Conservation (phyloP, 2,797 vertebrate genomes). For the Sorex maritimensis region DNA sequence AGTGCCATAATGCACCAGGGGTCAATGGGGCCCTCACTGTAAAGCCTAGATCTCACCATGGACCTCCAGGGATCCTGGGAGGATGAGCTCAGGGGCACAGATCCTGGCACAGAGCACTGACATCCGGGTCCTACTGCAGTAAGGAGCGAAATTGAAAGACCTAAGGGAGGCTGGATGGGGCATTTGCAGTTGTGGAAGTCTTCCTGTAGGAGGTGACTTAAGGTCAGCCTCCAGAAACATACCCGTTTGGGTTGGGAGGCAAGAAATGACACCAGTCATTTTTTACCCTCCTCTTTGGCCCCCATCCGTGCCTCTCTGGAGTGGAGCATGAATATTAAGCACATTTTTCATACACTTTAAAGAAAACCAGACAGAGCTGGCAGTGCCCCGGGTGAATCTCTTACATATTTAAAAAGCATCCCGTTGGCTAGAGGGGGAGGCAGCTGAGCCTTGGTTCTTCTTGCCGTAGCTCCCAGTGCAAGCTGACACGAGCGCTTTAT, state of each 20-base stretch:
- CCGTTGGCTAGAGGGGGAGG: conserved; percentile 81
- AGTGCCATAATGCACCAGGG: not conserved
- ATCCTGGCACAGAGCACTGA: not conserved
- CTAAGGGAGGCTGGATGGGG: not conserved
- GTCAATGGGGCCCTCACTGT: not conserved
- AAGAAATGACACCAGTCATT: conserved; percentile 33
- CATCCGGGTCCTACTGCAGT: not conserved
- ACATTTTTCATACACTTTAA: conserved; percentile 78
- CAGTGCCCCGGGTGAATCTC: conserved; percentile 68
- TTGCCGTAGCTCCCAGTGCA: conserved; percentile 73
- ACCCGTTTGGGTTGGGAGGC: conserved; percentile 39
- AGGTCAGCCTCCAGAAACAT: conserved; percentile 36
- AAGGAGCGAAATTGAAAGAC: not conserved
- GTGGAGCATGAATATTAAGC: conserved; percentile 74
- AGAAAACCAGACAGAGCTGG: conserved; percentile 69
- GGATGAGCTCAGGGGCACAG: not conserved
- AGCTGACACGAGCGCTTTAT: conserved; percentile 68
- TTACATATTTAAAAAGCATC: conserved; percentile 87
- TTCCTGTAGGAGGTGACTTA: conserved; percentile 43
- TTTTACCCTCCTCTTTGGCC: conserved; percentile 60
- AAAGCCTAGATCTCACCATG: not conserved
- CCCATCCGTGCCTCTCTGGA: conserved; percentile 57
- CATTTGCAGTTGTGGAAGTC: not conserved
- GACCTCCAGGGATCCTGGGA: not conserved
- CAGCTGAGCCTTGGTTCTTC: conserved; percentile 44